Conservation (phyloP, 2,888 invertebrate genomes). For the Leptura quadrifasciata region DNA sequence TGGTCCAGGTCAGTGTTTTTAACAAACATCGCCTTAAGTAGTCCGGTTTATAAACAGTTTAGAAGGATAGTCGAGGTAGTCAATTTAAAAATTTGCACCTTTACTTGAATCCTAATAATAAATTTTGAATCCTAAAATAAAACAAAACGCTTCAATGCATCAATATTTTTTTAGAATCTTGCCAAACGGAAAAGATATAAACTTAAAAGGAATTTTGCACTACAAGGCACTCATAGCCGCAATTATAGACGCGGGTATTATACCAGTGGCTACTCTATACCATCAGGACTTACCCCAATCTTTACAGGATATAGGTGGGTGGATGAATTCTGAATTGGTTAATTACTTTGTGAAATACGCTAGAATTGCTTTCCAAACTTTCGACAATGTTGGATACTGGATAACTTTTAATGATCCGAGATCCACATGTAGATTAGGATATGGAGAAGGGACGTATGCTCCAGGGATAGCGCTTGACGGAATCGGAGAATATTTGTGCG, state of each 20-base stretch:
- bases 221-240: conserved; percentile 83
- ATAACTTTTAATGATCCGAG: conserved; percentile 75
- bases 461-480: conserved; percentile 70
- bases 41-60: background rate
- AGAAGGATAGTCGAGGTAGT: no score
- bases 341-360: conserved; percentile 75
- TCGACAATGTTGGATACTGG: conserved; percentile 71
- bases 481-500: conserved; percentile 78
- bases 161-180: conserved; percentile 75
- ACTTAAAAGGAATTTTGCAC: conserved; percentile 82
- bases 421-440: conserved; percentile 53
- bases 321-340: conserved; percentile 15
- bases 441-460: conserved; percentile 56
- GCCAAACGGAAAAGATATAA: conserved; percentile 82
- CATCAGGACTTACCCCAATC: conserved; percentile 77
- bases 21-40: no score
- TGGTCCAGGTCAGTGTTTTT: conserved; percentile 71
- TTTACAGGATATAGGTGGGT: conserved; percentile 68
- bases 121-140: no score
- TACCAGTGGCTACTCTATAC: conserved; percentile 75
- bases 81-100: no score
- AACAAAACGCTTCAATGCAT: no score
- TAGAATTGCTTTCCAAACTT: conserved; percentile 67
- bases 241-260: conserved; percentile 74
- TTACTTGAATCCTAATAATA: background rate